Conservation (phyloP, 1,140 invertebrate species). For the Bilobella aurantiaca region DNA sequence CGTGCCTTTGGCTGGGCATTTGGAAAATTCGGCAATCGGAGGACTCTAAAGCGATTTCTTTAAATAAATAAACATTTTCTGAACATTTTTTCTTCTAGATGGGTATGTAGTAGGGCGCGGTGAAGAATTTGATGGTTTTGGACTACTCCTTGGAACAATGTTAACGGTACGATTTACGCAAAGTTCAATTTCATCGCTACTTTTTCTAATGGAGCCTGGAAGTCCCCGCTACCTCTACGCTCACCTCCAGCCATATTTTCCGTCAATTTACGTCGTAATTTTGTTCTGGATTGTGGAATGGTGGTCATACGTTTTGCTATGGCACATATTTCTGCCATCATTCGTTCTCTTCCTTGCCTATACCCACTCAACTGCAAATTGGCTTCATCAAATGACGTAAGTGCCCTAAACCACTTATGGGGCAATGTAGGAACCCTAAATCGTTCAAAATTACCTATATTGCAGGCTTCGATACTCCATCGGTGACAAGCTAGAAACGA, state of each 20-base stretch:
- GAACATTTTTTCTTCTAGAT: not conserved
- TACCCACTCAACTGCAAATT: not conserved
- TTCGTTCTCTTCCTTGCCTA: not conserved
- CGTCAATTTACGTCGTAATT: not conserved
- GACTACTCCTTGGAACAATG: not conserved
- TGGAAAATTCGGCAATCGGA: not conserved
- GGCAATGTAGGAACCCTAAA: too few relatives aligned
- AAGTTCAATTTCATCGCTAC: not conserved
- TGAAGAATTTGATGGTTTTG: not conserved
- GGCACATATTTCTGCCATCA: not conserved
- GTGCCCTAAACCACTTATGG: too few relatives aligned
- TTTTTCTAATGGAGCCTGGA: not conserved
- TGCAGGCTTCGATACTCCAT: not conserved
- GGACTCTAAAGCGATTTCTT: not conserved
- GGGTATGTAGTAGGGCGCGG: not conserved
- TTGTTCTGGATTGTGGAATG: slow-evolving; percentile 1
- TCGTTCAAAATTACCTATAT: not conserved
- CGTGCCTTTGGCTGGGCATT: too few relatives aligned
- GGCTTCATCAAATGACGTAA: slow-evolving; percentile 5
- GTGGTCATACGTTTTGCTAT: slow-evolving; percentile 1
- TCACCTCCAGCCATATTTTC: not conserved
- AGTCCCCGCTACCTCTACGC: not conserved
- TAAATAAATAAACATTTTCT: not conserved
- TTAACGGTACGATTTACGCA: not conserved
- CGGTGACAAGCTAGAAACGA: not conserved